These are phyloP conservation scores for Apeltes quadracus DNA, from an alignment of 2,113 vertebrate genomes.

Conservation along the genomic window DNA sequence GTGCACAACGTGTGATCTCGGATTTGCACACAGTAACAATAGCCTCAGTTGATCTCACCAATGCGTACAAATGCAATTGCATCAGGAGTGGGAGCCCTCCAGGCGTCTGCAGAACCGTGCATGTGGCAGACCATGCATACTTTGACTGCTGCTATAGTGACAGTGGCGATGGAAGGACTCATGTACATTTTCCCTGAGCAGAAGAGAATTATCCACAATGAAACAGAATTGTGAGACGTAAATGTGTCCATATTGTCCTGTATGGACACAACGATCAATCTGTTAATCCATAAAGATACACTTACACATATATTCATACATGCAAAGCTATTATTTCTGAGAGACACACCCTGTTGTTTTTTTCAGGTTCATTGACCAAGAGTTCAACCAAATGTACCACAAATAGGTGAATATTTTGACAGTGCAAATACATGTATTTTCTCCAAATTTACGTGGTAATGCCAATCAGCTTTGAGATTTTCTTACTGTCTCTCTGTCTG, in stretches of 20 bases:
- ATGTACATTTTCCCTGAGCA: slow-evolving; percentile 14
- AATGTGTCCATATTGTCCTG: background rate
- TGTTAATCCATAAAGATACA: background rate
- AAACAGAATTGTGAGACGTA: background rate
- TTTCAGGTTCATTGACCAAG: background rate
- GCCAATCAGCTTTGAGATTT: background rate
- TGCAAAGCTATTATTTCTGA: no score
- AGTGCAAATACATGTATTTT: no score
- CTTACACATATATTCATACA: background rate
- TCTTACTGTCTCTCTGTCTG: background rate
- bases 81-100: slow-evolving; percentile 51
- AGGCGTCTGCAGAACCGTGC: slow-evolving; percentile 41
- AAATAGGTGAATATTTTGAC: background rate
- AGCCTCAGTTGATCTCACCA: slow-evolving; percentile 60
- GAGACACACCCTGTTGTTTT: background rate
- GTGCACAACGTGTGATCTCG: slow-evolving; percentile 15
- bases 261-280: background rate
- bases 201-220: background rate
- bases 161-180: slow-evolving; percentile 4
- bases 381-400: background rate
- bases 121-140: slow-evolving; percentile 32
- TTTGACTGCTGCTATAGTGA: slow-evolving; percentile 13
- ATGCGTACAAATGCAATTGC: slow-evolving; percentile 73
- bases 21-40: slow-evolving; percentile 49
- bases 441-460: background rate